These are phyloP conservation scores for Pithys albifrons DNA, from an alignment of 2,113 vertebrate species.

Conservation along the genomic window DNA sequence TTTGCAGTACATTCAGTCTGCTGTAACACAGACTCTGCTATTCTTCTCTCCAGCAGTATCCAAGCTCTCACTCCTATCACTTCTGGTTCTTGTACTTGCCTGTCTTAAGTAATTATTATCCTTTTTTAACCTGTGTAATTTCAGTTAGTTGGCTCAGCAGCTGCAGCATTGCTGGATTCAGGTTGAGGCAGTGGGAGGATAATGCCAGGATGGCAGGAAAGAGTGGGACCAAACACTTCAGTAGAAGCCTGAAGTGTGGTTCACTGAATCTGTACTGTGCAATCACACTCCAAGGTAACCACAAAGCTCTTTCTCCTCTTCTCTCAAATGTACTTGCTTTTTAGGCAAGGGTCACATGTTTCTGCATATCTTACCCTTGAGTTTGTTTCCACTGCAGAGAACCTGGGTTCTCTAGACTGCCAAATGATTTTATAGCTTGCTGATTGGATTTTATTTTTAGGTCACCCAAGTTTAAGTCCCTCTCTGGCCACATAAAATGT, in stretches of 20 bases:
- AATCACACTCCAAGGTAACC: neutral
- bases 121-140: neutral
- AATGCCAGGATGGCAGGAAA: neutral
- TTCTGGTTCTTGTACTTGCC: neutral
- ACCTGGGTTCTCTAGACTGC: neutral
- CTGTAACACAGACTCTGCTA: neutral
- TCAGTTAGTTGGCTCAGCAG: neutral
- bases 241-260: neutral
- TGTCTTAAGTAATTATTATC: neutral
- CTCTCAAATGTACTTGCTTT: neutral
- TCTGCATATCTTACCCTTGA: neutral
- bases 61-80: neutral
- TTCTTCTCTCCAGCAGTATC: neutral
- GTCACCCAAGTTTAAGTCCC: neutral
- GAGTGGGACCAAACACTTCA: neutral
- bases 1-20: neutral
- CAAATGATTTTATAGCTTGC: neutral
- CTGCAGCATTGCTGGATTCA: neutral
- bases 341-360: neutral
- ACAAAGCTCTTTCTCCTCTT: neutral
- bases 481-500: neutral
- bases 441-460: neutral
- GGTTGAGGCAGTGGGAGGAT: neutral
- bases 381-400: neutral
- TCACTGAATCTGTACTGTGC: neutral